Evolutionary conservation across 2,797 vertebrate genomes (phyloP), one percentile per base, ranked within the genome.

Genomic region (Lepus oiostolus): DNA sequence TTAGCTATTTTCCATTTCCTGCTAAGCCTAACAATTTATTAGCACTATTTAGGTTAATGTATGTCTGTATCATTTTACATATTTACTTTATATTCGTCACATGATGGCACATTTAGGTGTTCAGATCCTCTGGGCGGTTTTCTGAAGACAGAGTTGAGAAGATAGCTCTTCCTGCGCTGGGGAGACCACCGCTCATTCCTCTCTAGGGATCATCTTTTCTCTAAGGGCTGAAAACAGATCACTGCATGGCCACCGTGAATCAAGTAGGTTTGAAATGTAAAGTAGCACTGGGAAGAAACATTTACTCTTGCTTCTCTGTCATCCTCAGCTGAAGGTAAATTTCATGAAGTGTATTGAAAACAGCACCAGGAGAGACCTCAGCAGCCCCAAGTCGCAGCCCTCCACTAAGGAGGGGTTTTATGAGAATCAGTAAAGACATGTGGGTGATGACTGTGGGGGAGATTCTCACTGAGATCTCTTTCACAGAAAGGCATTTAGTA

Each of bases 31-130:
- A 95, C 63, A 95, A 98, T 97, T 98, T 98, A 98, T 98, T 98
- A 97, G 82, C 65, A 95, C 92, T 96, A 97, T 97, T 98, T 98
- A 98, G 97, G 93, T 97, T 98, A 98, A 98, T 96, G 60, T 96
- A 94, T 92, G 89, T 83, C 62, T 95, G 90, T 91, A 93, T 96
- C 97, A 95, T 97, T 98, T 98, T 98, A 97, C 80, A 28, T 97
- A 97, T 97, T 97, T 98, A 96, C 83, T 97, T 91, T 96, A 93
- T 96, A 94, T 92, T 97, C 85, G 97, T 98, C 93, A 92, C 88
- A 7, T 81, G 95, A 88, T 92, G 67, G 93, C 93, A 95, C 95
- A 79, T 95, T 97, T 96, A 96, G 94, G 83, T 96, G 90, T 26
- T 97, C 65, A 87, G 62, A 83, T 96, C 68, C 42, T 92, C 75